A percentile compares a stretch with the other conserved stretches of the same genome.
Conservation (phyloP, 1,140 invertebrate species). For the Sarcophaga peregrina region DNA sequence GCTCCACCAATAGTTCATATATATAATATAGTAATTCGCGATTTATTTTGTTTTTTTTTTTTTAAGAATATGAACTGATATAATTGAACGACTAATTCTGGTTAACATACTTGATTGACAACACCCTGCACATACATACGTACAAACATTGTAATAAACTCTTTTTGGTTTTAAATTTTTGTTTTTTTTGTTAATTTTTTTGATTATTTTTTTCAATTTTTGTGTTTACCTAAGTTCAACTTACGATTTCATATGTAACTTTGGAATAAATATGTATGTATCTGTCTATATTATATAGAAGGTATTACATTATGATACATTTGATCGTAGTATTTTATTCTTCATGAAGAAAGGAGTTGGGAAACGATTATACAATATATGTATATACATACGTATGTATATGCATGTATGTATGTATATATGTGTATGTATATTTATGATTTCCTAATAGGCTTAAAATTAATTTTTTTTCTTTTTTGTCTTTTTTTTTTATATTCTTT, state of each 20-base stretch:
- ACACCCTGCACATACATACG: too few species aligned
- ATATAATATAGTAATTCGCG: too few species aligned
- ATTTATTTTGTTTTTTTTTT: too few species aligned
- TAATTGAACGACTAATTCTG: too few species aligned
- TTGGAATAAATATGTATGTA: background rate
- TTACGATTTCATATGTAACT: background rate
- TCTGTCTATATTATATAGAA: background rate
- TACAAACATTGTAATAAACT: background rate
- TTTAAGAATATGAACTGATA: too few species aligned
- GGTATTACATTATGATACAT: background rate
- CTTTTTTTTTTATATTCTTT: too few species aligned
- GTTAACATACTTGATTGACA: too few species aligned
- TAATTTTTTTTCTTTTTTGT: too few species aligned
- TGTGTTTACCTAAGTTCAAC: background rate
- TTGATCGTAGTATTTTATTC: background rate
- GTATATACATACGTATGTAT: constrained; percentile 1
- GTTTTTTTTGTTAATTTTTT: background rate
- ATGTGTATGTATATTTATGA: background rate
- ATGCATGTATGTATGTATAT: background rate
- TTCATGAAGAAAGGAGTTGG: background rate
- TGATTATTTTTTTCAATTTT: too few species aligned
- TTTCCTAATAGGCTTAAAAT: background rate
- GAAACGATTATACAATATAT: background rate
- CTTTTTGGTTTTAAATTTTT: background rate
- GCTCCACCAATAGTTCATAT: too few species aligned